Conservation (phyloP, 2,888 invertebrate genomes). For the Xanthorhoe spadicearia region DNA sequence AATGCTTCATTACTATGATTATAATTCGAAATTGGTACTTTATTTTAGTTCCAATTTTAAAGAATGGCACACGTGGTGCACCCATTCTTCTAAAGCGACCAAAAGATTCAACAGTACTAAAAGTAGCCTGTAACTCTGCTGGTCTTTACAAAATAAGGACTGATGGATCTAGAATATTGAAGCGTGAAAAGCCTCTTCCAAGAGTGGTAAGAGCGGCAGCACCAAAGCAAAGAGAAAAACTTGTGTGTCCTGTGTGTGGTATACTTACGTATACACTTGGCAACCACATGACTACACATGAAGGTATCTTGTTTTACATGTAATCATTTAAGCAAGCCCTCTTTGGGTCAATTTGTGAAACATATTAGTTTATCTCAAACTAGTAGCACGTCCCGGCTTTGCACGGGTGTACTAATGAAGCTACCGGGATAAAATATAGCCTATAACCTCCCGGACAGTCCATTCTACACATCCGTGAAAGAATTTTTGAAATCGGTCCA, state of each 20-base stretch:
- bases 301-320: constrained; percentile 60
- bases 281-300: constrained; percentile 79
- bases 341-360: no score
- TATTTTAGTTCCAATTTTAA: constrained; percentile 72
- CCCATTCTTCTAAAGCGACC: constrained; percentile 76
- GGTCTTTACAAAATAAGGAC: constrained; percentile 57
- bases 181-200: constrained; percentile 59
- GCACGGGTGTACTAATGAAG: no score
- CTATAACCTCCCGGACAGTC: no score
- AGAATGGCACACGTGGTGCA: constrained; percentile 74
- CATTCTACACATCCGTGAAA: no score
- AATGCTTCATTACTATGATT: background rate
- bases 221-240: constrained; percentile 73
- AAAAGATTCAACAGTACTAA: constrained; percentile 75
- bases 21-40: background rate
- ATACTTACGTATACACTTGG: constrained; percentile 78
- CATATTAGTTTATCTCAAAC: background rate
- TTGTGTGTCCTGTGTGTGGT: constrained; percentile 81
- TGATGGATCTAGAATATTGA: constrained; percentile 47
- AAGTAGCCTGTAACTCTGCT: constrained; percentile 59
- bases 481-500: no score
- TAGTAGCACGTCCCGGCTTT: no score
- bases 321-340: background rate
- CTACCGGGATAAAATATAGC: no score
- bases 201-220: constrained; percentile 60